phyloP scores from a whole-genome alignment of 2,888 invertebrate genomes.

The Rhimphoctona megacephalus region DNA sequence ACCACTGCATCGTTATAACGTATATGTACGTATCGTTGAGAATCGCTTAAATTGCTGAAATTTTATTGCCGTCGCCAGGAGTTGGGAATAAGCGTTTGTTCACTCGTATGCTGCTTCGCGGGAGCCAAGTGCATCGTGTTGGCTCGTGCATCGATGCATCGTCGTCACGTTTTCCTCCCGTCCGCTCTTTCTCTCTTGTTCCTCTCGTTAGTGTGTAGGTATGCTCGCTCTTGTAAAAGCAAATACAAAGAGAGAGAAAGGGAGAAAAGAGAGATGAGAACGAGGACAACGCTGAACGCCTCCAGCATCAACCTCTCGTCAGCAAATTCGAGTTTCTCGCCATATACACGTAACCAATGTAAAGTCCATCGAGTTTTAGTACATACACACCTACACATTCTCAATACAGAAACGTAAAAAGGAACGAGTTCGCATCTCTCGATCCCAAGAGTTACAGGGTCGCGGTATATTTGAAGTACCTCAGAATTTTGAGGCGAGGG shows the following conservation, averaged over 20 bases:
- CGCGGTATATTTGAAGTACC: conserved; percentile 54
- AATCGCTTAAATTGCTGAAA: conserved; percentile 61
- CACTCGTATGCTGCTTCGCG: conserved; percentile 42
- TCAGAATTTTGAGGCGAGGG: conserved; percentile 32
- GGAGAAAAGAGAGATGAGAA: conserved; percentile 21
- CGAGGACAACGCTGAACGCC: conserved; percentile 55
- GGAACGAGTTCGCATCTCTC: conserved; percentile 42
- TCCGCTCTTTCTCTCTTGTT: not conserved
- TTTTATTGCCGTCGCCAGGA: conserved; percentile 45
- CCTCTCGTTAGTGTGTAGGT: not conserved
- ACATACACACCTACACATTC: conserved; percentile 4
- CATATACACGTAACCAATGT: conserved; percentile 52
- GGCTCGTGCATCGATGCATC: conserved; percentile 68
- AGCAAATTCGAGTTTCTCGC: conserved; percentile 68
- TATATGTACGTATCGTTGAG: conserved; percentile 42
- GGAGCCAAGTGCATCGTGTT: conserved; percentile 59
- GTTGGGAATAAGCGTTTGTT: conserved; percentile 50
- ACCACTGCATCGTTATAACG: conserved; percentile 3
- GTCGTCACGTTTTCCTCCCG: conserved; percentile 70
- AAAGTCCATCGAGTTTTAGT: conserved; percentile 45
- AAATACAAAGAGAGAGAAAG: conserved; percentile 9
- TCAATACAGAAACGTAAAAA: not conserved
- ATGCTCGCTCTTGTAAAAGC: conserved; percentile 51
- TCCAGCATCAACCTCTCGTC: conserved; percentile 65
- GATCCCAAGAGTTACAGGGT: conserved; percentile 39